Evolutionary conservation across 2,888 invertebrate species (phyloP).

Genomic region (Melanargia galathea): DNA sequence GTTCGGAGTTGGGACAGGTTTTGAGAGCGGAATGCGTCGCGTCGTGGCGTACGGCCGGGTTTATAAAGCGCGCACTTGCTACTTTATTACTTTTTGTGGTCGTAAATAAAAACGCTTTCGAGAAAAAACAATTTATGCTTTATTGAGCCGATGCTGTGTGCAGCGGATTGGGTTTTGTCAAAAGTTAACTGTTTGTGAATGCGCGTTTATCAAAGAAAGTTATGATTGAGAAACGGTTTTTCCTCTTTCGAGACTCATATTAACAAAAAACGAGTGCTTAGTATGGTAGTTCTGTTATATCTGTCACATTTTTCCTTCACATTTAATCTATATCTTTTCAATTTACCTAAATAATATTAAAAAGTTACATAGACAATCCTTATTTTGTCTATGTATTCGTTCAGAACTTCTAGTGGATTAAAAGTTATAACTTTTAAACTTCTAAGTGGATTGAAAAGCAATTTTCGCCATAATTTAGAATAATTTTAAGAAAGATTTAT

Average conservation of each 20-base stretch:
- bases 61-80: constrained; percentile 79
- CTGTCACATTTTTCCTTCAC: too few relatives aligned
- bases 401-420: too few relatives aligned
- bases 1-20: constrained; percentile 65
- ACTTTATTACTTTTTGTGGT: constrained; percentile 77
- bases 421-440: too few relatives aligned
- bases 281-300: too few relatives aligned
- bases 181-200: constrained; percentile 25
- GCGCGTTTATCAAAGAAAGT: constrained; percentile 13
- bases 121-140: constrained; percentile 68
- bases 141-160: constrained; percentile 27
- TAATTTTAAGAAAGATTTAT: too few relatives aligned
- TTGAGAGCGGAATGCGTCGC: constrained; percentile 58
- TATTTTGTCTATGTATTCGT: too few relatives aligned
- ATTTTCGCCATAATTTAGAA: too few relatives aligned
- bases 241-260: background rate
- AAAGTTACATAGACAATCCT: too few relatives aligned
- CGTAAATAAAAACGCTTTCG: constrained; percentile 72
- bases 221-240: background rate
- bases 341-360: too few relatives aligned
- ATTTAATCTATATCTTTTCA: too few relatives aligned
- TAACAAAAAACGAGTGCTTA: background rate
- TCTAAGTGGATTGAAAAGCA: too few relatives aligned
- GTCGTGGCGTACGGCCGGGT: constrained; percentile 62
- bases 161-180: constrained; percentile 24